Conservation (phyloP, 2,113 vertebrate species). For the Guaruba guarouba region DNA sequence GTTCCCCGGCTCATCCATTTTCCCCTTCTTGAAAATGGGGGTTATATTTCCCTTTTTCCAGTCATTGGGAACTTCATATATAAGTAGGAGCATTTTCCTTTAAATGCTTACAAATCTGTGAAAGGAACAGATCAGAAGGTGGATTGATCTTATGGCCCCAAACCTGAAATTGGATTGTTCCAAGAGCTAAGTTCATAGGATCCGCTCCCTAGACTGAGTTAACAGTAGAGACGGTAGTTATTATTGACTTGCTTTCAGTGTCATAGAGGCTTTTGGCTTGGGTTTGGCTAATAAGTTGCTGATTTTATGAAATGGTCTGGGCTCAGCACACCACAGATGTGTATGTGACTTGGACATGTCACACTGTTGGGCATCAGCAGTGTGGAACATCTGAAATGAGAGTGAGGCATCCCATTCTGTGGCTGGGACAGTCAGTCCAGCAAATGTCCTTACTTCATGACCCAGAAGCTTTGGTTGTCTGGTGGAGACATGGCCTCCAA, state of each 20-base stretch:
- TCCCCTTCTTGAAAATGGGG: no score
- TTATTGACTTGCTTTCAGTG: not conserved
- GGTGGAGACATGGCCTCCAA: not conserved
- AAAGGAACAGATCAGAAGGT: not conserved
- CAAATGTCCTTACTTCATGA: rapidly evolving
- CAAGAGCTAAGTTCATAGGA: not conserved
- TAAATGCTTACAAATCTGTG: not conserved
- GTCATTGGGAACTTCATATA: no score
- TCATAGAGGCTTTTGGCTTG: not conserved
- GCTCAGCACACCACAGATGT: not conserved
- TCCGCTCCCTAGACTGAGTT: not conserved
- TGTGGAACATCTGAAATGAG: not conserved
- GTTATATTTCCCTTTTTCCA: no score
- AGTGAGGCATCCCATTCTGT: not conserved
- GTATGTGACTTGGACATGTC: not conserved
- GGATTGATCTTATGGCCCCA: not conserved
- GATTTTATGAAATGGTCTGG: not conserved
- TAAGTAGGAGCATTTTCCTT: not conserved
- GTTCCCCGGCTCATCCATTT: no score
- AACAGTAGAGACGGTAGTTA: not conserved
- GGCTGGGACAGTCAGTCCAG: not conserved
- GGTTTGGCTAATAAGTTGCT: not conserved
- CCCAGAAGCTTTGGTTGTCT: not conserved
- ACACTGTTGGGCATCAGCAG: rapidly evolving
- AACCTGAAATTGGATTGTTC: not conserved